A percentile compares a stretch with the other conserved stretches of the same genome.
These are phyloP conservation scores for Nebria ingens DNA, from an alignment of 1,140 invertebrate species.

Conservation along the genomic window DNA sequence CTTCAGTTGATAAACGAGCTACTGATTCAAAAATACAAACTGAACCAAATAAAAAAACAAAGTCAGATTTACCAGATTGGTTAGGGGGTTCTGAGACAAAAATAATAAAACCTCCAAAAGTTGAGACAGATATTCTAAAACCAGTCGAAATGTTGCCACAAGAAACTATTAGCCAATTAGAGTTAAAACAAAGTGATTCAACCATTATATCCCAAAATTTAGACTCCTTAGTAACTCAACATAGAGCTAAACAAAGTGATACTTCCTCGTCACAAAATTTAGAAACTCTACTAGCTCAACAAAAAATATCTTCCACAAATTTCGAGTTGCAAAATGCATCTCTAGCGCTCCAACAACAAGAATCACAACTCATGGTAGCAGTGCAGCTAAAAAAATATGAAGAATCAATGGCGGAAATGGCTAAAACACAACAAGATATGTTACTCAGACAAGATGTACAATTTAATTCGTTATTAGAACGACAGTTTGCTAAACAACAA, in stretches of 20 bases:
- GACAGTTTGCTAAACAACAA: constrained; percentile 38
- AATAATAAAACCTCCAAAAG: no score
- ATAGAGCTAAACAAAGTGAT: no score
- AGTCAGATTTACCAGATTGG: no score
- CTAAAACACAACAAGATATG: constrained; percentile 35
- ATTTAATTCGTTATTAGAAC: constrained; percentile 36
- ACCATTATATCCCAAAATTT: not conserved
- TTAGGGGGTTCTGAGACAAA: no score
- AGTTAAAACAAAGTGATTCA: not conserved
- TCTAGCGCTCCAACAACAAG: constrained; percentile 38
- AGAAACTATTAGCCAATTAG: no score
- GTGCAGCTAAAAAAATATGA: constrained; percentile 41
- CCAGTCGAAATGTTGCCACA: no score
- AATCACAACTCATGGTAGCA: constrained; percentile 37
- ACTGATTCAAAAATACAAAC: no score
- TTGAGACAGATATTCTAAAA: no score
- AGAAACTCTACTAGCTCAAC: constrained; percentile 20
- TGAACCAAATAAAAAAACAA: no score
- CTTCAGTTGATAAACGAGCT: no score
- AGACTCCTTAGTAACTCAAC: not conserved
- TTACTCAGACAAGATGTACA: constrained; percentile 36
- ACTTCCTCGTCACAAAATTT: no score
- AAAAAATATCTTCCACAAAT: constrained; percentile 23
- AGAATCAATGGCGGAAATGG: constrained; percentile 36
- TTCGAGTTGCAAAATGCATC: constrained; percentile 34